Evolutionary conservation across 2,888 invertebrate species (phyloP).

Genomic region (Drosophila emarginata): DNA sequence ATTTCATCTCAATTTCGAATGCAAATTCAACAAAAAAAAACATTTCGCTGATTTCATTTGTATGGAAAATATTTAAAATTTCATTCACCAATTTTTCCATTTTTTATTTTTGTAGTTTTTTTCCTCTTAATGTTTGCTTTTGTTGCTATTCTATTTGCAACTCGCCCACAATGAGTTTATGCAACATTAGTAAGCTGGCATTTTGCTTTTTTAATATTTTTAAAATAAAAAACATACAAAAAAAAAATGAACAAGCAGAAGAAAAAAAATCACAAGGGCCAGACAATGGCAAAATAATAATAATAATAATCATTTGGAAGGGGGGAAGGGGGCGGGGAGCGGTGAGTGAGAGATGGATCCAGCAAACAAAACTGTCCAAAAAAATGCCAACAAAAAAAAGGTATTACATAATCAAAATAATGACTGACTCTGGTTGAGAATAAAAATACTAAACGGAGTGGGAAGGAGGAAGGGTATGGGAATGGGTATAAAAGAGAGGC

Average conservation of each 20-base stretch:
- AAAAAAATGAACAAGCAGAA: constrained; percentile 9
- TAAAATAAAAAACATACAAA: constrained; percentile 47
- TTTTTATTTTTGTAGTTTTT: constrained; percentile 42
- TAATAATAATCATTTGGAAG: constrained; percentile 51
- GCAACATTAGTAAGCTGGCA: constrained; percentile 42
- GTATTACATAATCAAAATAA: constrained; percentile 76
- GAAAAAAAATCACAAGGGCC: constrained; percentile 22
- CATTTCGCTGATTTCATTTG: background rate
- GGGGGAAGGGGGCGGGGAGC: constrained; percentile 15
- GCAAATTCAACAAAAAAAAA: background rate
- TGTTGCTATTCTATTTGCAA: constrained; percentile 12
- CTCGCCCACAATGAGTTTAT: constrained; percentile 50
- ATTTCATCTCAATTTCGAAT: background rate
- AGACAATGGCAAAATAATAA: constrained; percentile 45
- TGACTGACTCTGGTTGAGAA: constrained; percentile 50
- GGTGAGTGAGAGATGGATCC: constrained; percentile 34
- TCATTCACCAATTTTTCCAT: background rate
- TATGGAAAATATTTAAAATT: background rate
- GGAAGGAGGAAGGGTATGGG: background rate
- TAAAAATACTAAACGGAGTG: background rate
- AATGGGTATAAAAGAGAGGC: background rate
- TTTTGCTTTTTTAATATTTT: constrained; percentile 67
- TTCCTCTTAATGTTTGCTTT: constrained; percentile 14
- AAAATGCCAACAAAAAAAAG: constrained; percentile 51
- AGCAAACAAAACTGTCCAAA: constrained; percentile 74